Percentiles rank a stretch among this genome's conserved stretches.
Evolutionary conservation across 2,113 vertebrate species (phyloP).

Genomic region (Micronisus gabar): DNA sequence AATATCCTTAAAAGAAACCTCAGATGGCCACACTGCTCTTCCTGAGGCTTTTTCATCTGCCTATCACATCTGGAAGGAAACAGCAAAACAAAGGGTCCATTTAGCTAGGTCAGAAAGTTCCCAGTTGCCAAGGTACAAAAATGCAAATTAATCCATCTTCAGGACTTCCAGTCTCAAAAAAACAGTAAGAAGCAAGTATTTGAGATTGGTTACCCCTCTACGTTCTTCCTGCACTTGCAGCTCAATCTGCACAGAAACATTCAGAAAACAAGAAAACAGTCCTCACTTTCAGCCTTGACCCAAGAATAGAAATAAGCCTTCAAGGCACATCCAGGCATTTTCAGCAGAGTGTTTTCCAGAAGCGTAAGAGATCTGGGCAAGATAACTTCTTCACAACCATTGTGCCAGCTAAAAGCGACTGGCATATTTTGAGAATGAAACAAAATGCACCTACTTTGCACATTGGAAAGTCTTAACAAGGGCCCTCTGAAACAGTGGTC

Average conservation of each 20-base stretch:
- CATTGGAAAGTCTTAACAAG: not conserved
- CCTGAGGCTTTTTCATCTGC: not conserved
- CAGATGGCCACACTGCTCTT: not conserved
- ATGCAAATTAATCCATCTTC: not conserved
- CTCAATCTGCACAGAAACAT: not conserved
- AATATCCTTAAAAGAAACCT: not conserved
- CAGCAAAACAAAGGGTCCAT: conserved; percentile 6
- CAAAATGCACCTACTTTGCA: not conserved
- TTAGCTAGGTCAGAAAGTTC: conserved; percentile 28
- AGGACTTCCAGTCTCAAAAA: not conserved
- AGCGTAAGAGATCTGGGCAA: not conserved
- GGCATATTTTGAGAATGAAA: not conserved
- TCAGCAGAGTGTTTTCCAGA: conserved; percentile 11
- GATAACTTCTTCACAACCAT: not conserved
- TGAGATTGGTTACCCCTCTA: not conserved
- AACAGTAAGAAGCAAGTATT: not conserved
- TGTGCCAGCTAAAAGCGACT: not conserved
- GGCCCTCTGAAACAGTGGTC: fast-evolving
- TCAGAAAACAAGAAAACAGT: conserved; percentile 4
- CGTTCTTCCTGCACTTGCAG: not conserved
- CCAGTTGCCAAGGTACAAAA: not conserved
- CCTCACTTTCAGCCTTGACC: conserved; percentile 22
- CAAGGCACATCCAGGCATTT: conserved; percentile 9
- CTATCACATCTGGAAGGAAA: conserved; percentile 28
- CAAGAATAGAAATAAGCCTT: conserved; percentile 14